Evolutionary conservation across 2,113 vertebrate genomes (phyloP).

Genomic region (Clinocottus analis): DNA sequence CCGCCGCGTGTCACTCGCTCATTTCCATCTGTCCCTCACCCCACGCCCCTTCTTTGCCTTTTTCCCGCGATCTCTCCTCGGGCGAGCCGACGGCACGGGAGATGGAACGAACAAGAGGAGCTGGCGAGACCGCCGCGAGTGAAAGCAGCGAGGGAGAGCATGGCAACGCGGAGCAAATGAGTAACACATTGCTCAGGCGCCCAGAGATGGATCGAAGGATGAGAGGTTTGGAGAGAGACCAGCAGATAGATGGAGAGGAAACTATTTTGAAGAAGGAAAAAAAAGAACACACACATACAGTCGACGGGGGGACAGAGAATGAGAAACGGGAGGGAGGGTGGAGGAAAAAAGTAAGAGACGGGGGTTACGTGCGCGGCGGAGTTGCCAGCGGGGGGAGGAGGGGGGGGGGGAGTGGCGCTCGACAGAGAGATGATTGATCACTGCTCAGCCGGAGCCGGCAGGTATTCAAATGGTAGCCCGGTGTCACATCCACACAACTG

Average conservation of each 20-base stretch:
- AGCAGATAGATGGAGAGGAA: slow-evolving; percentile 45
- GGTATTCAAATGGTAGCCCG: slow-evolving; percentile 77
- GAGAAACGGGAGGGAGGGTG: slow-evolving; percentile 9
- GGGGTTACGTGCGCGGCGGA: slow-evolving; percentile 56
- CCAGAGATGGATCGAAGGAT: slow-evolving; percentile 40
- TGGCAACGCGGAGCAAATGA: slow-evolving; percentile 53
- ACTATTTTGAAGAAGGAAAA: slow-evolving; percentile 6
- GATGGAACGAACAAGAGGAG: slow-evolving; percentile 65
- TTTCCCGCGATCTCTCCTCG: slow-evolving; percentile 50
- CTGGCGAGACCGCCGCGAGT: slow-evolving; percentile 57
- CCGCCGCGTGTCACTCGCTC: slow-evolving; percentile 12
- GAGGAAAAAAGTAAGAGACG: slow-evolving; percentile 22
- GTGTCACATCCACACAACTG: slow-evolving; percentile 60
- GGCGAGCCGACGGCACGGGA: slow-evolving; percentile 59
- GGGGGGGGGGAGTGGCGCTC: slow-evolving; percentile 68
- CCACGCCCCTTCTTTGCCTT: slow-evolving; percentile 51
- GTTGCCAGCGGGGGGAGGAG: slow-evolving; percentile 61
- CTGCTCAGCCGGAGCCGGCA: slow-evolving; percentile 69
- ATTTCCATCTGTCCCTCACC: slow-evolving; percentile 65
- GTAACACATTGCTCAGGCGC: slow-evolving; percentile 33
- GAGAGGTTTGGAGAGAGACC: slow-evolving; percentile 43
- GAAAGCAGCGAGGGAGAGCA: slow-evolving; percentile 39
- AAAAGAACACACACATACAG: not conserved
- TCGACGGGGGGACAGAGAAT: not conserved
- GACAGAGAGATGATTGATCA: slow-evolving; percentile 77